phyloP scores from a whole-genome alignment of 2,113 vertebrate species.

The Cololabis saira region DNA sequence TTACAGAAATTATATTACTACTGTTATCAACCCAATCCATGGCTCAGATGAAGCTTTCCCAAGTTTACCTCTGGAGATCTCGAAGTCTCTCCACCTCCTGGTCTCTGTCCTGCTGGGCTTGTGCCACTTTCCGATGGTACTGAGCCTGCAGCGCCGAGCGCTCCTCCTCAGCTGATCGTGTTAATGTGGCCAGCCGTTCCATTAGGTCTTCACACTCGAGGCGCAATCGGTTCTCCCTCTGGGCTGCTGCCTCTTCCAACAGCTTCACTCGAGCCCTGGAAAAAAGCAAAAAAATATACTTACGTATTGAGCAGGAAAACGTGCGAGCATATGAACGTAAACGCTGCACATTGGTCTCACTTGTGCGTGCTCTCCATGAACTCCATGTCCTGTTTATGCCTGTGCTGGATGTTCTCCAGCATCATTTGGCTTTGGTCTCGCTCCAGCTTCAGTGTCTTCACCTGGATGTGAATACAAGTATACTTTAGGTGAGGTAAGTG shows the following conservation, averaged over 20 bases:
- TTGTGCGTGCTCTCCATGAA: slow-evolving; percentile 86
- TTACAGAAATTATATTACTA: no score
- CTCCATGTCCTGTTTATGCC: slow-evolving; percentile 84
- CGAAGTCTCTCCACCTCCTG: slow-evolving; percentile 84
- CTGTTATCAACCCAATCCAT: no score
- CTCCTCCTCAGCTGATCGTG: slow-evolving; percentile 74
- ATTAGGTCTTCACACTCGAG: slow-evolving; percentile 83
- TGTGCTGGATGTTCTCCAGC: slow-evolving; percentile 83
- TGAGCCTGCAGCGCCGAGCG: slow-evolving; percentile 81
- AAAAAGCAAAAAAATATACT: neutral
- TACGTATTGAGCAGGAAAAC: neutral
- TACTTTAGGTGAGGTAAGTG: neutral
- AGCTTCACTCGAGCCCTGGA: slow-evolving; percentile 84
- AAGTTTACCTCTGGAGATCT: slow-evolving; percentile 87
- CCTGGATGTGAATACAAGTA: slow-evolving; percentile 67
- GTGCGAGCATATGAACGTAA: no score
- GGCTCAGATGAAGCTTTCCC: neutral
- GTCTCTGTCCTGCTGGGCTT: slow-evolving; percentile 83
- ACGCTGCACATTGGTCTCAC: slow-evolving; percentile 50
- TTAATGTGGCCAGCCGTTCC: slow-evolving; percentile 67
- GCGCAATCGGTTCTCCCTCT: slow-evolving; percentile 77
- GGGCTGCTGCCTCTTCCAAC: slow-evolving; percentile 80
- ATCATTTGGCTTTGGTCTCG: slow-evolving; percentile 81
- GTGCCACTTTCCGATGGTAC: slow-evolving; percentile 83
- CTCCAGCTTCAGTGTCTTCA: slow-evolving; percentile 85